These are phyloP conservation scores for Galerucella nymphaeae DNA, from an alignment of 2,888 invertebrate genomes.

Conservation along the genomic window DNA sequence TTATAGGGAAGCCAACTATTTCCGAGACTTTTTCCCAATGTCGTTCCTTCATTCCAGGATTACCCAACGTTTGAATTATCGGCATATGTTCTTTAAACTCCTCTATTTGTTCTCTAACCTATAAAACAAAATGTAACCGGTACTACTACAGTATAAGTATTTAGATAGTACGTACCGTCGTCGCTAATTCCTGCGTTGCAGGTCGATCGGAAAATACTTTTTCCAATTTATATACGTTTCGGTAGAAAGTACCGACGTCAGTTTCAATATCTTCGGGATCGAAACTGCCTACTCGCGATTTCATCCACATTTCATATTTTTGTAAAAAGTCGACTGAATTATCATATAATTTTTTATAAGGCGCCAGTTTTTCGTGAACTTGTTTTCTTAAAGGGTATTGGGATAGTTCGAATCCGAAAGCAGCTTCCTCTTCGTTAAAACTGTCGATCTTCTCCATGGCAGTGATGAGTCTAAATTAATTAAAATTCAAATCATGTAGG, in stretches of 20 bases:
- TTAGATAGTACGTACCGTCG: slow-evolving; percentile 66
- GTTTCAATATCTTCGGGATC: slow-evolving; percentile 91
- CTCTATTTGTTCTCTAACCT: slow-evolving; percentile 78
- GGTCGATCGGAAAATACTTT: slow-evolving; percentile 85
- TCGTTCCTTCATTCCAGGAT: slow-evolving; percentile 90
- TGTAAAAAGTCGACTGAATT: slow-evolving; percentile 87
- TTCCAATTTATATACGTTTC: slow-evolving; percentile 88
- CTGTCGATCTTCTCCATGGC: slow-evolving; percentile 86
- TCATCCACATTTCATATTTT: slow-evolving; percentile 89
- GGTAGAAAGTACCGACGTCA: slow-evolving; percentile 76
- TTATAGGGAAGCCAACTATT: slow-evolving; percentile 92
- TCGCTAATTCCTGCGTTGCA: slow-evolving; percentile 78
- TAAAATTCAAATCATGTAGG: not conserved
- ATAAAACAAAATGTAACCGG: slow-evolving; percentile 12
- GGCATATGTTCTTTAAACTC: slow-evolving; percentile 90
- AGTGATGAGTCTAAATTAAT: slow-evolving; percentile 68
- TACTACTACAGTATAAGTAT: too few species aligned
- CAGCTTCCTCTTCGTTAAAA: slow-evolving; percentile 91
- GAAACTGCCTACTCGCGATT: slow-evolving; percentile 81
- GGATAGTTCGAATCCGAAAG: slow-evolving; percentile 89
- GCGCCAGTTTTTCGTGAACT: slow-evolving; percentile 81
- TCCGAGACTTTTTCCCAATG: slow-evolving; percentile 97
- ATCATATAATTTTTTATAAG: slow-evolving; percentile 90
- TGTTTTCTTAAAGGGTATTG: slow-evolving; percentile 88
- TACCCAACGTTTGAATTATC: slow-evolving; percentile 92